Evolutionary conservation across 1,140 invertebrate genomes (phyloP), one percentile per base, ranked within the genome.

Genomic region (Geopemphigus sp.): DNA sequence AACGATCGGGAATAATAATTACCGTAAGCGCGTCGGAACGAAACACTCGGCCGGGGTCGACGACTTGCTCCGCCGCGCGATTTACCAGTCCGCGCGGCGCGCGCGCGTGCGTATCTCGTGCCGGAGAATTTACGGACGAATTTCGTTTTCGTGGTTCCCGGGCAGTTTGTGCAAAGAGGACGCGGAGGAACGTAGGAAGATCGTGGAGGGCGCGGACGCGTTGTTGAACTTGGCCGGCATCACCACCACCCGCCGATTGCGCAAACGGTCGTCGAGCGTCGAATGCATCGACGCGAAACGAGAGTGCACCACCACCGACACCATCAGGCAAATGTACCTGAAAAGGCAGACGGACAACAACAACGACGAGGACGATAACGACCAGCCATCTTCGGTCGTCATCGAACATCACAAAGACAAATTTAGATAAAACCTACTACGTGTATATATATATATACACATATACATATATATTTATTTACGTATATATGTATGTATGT

Each of bases 171-270:
- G 91, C 92, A 57, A 93, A 91, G 82, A 81, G 39, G 82, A 83
- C 63, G 87, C 91, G 11, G 91, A 92, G 82, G 92, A 93, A 84
- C 90, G 91, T 84, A 88, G 91, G 70, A 91, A 91, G 82, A 91
- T 93, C 70, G 91, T 90, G 22, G 92, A 94, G 85, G 93, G 92
- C 80, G 84, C 84, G 0, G 92, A 94, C 83, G 92, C 92, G 0
- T 85, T 94, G 59, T 85, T 94, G 17, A 92, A 93, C 85, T 85
- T 93, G 29, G 92, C 91, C 0, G 90, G 91, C 11, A 88, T 90
- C 5, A 50, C 47, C 11, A 86, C 83, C 63, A 88, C 87, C 22
- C 47, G 57, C 22, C 72, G 73, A 32, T 56, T 57, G 29, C 59
- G 59, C 24, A 81, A 81, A 81, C 81, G 81, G 66, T 76, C 72